Conservation (phyloP, 2,113 vertebrate genomes). For the Gallinago jamesoni region DNA sequence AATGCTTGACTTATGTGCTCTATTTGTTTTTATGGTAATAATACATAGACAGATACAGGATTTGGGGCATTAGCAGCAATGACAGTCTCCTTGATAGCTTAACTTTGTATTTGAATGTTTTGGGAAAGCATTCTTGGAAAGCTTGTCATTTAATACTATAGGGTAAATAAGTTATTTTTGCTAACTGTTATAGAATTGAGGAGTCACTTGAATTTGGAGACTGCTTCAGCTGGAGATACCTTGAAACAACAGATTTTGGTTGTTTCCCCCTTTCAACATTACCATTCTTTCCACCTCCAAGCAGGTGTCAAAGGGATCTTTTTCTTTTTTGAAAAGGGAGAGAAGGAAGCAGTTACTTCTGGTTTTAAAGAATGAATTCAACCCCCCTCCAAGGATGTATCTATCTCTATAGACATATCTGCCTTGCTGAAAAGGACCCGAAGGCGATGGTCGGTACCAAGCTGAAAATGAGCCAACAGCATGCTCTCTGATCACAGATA, state of each 20-base stretch:
- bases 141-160: background rate
- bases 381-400: background rate
- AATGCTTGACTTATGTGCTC: background rate
- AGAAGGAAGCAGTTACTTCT: background rate
- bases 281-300: background rate
- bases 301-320: background rate
- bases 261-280: background rate
- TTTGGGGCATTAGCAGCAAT: background rate
- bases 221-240: slow-evolving; percentile 38
- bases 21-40: background rate
- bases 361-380: background rate
- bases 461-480: background rate
- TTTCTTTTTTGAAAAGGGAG: background rate
- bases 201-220: background rate
- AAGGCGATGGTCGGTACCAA: background rate
- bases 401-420: background rate
- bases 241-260: slow-evolving; percentile 22
- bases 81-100: background rate
- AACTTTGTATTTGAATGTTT: background rate
- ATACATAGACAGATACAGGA: background rate
- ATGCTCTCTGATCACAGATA: background rate
- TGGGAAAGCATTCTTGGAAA: background rate
- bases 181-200: background rate
- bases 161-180: background rate
- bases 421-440: background rate